These are phyloP conservation scores for Sebastes kiyomatsui DNA, from an alignment of 2,797 vertebrate genomes.

Conservation along the genomic window DNA sequence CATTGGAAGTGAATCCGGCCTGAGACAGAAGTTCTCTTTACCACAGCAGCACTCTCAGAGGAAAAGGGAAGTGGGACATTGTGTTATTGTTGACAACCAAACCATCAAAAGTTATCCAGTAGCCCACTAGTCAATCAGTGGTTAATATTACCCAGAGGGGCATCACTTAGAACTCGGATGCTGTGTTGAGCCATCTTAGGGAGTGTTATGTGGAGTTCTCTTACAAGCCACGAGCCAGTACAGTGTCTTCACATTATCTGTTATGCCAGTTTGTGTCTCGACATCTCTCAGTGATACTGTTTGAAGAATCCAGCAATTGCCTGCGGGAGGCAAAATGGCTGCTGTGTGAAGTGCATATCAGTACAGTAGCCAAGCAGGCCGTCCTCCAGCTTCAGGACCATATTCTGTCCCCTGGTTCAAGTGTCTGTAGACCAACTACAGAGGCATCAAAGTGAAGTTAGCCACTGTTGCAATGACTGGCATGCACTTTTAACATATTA, in stretches of 20 bases:
- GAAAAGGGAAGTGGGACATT: conserved; percentile 36
- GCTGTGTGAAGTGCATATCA: conserved; percentile 47
- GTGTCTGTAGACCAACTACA: conserved; percentile 42
- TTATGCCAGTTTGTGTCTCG: conserved; percentile 35
- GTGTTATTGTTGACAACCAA: conserved; percentile 67
- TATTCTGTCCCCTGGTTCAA: conserved; percentile 38
- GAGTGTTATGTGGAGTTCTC: conserved; percentile 63
- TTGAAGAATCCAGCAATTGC: conserved; percentile 46
- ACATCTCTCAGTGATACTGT: conserved; percentile 41
- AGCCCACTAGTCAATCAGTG: conserved; percentile 53
- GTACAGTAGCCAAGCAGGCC: conserved; percentile 24
- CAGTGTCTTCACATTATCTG: conserved; percentile 28
- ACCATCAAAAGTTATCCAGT: conserved; percentile 49
- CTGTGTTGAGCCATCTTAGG: conserved; percentile 50
- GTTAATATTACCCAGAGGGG: conserved; percentile 62
- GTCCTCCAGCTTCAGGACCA: conserved; percentile 40
- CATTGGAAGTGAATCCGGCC: neutral
- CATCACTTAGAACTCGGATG: conserved; percentile 46
- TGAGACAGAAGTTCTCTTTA: conserved; percentile 19
- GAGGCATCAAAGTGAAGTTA: conserved; percentile 57
- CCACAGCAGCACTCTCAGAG: conserved; percentile 17
- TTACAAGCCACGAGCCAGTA: conserved; percentile 48
- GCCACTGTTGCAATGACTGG: conserved; percentile 16
- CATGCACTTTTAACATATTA: conserved; percentile 35
- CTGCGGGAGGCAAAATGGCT: conserved; percentile 53